Base-by-base conservation (phyloP, 2,113 vertebrate genomes). In the Macquaria ambigua region DNA sequence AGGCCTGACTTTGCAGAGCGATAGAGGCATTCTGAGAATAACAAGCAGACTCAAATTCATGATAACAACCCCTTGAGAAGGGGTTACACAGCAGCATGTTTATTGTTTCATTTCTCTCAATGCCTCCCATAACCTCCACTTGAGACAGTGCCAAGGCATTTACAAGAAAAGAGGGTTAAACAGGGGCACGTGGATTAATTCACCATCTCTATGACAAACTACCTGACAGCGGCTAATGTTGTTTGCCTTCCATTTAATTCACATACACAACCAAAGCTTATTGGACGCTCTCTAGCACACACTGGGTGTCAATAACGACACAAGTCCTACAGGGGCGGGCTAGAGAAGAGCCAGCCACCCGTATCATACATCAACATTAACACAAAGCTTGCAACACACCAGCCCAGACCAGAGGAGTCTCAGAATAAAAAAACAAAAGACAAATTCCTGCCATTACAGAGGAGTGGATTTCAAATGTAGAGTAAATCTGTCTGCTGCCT, bases 141-240 rank as follows among this genome's bases (percentile, higher is more conserved):
- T 84, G 84, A 83, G 79, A 85, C 53, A 14, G 41, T 50, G 76
- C 74, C 78, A 62, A 73, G 69, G 20, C 55, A 77, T 89, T 88
- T 69, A 74, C 62, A 73, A 75, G 83, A 72, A 69, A 75, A 64
- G 3, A 48, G 23, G 53, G 61, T 81, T 78, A 74, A 61, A 63
- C 16, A 1, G 56, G 55, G 68, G 72, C 8, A 18, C n/a, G 21
- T 52, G 66, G 79, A 90, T 87, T 90, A 72, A 87, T 74, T 59
- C 58, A n/a, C 67, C 59, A 55, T 84, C 46, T 85, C 76, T 34
- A 20, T 87, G 89, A 90, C 72, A 81, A 91, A 94, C 61, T 84
- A 88, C 82, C 79, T 62, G 81, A 85, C 91, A 82, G 61, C 0
- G 7, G 58, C 56, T 85, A 78, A 92, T 81, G 74, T 62, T 50